phyloP scores from a whole-genome alignment of 2,888 invertebrate species.

The Apamea anceps region DNA sequence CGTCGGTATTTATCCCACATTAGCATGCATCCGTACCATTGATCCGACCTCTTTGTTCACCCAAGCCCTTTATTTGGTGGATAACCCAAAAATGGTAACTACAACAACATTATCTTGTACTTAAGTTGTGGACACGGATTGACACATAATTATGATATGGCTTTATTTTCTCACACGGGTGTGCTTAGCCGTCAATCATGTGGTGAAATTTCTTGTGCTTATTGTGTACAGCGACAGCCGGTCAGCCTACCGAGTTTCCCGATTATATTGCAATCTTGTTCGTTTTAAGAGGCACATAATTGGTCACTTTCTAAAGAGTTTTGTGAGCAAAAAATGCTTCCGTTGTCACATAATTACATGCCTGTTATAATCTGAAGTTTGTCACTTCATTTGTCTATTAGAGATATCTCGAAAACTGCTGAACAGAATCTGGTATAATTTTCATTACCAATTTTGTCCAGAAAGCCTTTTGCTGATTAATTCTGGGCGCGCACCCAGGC shows the following conservation, averaged over 20 bases:
- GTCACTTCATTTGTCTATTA: neutral
- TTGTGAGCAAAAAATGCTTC: slow-evolving; percentile 28
- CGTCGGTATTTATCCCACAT: slow-evolving; percentile 87
- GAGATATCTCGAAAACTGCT: neutral
- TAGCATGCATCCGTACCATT: slow-evolving; percentile 86
- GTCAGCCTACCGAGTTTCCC: slow-evolving; percentile 47
- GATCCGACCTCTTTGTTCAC: slow-evolving; percentile 84
- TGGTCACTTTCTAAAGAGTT: slow-evolving; percentile 52
- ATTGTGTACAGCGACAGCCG: slow-evolving; percentile 42
- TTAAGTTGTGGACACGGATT: slow-evolving; percentile 54
- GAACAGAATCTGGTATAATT: neutral
- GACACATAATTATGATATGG: slow-evolving; percentile 57
- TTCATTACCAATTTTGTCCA: slow-evolving; percentile 10
- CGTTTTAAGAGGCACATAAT: slow-evolving; percentile 45
- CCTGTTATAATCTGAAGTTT: slow-evolving; percentile 14
- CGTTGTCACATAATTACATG: slow-evolving; percentile 19
- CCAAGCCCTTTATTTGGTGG: slow-evolving; percentile 75
- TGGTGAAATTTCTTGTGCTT: slow-evolving; percentile 43
- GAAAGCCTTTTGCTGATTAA: slow-evolving; percentile 54
- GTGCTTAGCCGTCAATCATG: slow-evolving; percentile 44
- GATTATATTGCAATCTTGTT: slow-evolving; percentile 58
- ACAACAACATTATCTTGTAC: slow-evolving; percentile 68
- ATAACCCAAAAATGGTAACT: slow-evolving; percentile 71
- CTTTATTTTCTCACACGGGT: slow-evolving; percentile 48
- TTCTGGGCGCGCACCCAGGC: slow-evolving; percentile 49